Conservation (phyloP, 2,113 vertebrate genomes). For the Menura novaehollandiae region DNA sequence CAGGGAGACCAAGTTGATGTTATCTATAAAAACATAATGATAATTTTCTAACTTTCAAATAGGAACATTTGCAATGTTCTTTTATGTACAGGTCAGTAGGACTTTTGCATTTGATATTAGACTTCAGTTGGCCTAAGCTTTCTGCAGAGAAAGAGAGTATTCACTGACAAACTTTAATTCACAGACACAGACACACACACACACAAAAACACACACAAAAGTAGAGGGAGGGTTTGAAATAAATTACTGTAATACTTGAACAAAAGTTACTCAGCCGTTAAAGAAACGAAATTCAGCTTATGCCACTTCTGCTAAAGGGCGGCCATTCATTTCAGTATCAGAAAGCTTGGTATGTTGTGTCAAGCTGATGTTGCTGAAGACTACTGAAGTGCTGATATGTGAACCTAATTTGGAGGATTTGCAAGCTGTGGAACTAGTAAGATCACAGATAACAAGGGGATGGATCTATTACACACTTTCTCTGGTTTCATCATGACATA, state of each 20-base stretch:
- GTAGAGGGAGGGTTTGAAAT: neutral
- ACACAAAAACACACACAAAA: neutral
- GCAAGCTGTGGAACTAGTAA: constrained; percentile 65
- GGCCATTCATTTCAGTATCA: constrained; percentile 18
- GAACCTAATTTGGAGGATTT: constrained; percentile 67
- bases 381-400: constrained; percentile 65
- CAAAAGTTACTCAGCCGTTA: neutral
- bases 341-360: constrained; percentile 46
- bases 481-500: constrained; percentile 61
- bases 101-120: neutral
- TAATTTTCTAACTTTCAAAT: neutral
- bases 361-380: constrained; percentile 43
- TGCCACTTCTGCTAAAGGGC: neutral
- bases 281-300: neutral
- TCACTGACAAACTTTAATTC: neutral
- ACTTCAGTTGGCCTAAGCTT: neutral
- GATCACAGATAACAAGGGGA: constrained; percentile 64
- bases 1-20: neutral
- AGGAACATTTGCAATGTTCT: neutral
- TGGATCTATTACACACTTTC: constrained; percentile 59
- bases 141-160: neutral
- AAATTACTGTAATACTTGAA: neutral
- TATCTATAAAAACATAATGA: neutral
- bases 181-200: no score
- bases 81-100: neutral